Evolutionary conservation across 1,140 invertebrate genomes (phyloP).

Genomic region (Dinoponera quadriceps): DNA sequence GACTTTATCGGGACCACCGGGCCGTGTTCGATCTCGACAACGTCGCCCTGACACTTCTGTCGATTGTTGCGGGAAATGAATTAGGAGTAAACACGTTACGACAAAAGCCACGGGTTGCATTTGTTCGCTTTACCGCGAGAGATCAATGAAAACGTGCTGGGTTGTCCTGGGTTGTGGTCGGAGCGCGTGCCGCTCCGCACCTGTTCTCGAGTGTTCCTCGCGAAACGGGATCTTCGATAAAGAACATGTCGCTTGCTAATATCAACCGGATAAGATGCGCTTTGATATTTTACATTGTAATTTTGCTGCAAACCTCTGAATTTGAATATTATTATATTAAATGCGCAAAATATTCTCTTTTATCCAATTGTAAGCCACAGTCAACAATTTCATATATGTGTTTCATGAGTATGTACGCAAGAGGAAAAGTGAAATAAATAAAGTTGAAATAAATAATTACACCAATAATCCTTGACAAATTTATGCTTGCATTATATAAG

Average conservation of each 20-base stretch:
- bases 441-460: no score
- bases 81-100: constrained; percentile 61
- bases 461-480: neutral
- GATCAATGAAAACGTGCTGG: constrained; percentile 45
- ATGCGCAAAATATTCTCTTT: no score
- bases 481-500: constrained; percentile 1
- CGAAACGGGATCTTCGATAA: no score
- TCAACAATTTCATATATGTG: no score
- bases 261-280: no score
- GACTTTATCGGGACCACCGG: constrained; percentile 63
- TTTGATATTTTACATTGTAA: no score
- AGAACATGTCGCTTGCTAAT: no score
- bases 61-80: constrained; percentile 67
- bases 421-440: no score
- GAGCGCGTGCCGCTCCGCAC: neutral
- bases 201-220: neutral
- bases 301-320: no score
- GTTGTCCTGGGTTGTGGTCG: constrained; percentile 13
- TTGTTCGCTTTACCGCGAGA: constrained; percentile 37
- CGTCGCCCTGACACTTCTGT: constrained; percentile 60
- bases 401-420: no score
- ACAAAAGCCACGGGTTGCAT: constrained; percentile 28
- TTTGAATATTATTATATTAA: no score
- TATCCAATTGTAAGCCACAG: no score
- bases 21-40: constrained; percentile 62